Conservation (phyloP, 2,797 vertebrate genomes). For the Gymnopithys bicolor region DNA sequence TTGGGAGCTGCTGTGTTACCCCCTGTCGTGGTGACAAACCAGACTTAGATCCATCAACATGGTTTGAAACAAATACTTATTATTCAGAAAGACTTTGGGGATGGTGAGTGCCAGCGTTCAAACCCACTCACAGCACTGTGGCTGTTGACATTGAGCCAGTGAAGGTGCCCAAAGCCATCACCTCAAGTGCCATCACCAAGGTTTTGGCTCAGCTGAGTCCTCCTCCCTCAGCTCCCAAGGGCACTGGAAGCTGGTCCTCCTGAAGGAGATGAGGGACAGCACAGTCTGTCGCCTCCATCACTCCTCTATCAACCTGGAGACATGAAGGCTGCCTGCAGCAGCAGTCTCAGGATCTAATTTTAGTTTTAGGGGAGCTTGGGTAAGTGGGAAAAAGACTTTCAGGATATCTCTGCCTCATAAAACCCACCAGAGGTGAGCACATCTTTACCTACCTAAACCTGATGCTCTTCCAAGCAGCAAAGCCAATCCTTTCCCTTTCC, state of each 20-base stretch:
- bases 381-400: not conserved
- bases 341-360: not conserved
- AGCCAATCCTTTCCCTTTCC: not conserved
- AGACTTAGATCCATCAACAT: accelerated
- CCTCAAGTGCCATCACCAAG: accelerated
- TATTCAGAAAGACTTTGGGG: not conserved
- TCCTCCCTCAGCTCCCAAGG: accelerated
- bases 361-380: not conserved
- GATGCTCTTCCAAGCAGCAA: not conserved
- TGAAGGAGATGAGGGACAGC: not conserved
- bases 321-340: not conserved
- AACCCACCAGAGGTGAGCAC: not conserved
- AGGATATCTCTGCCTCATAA: not conserved
- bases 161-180: not conserved
- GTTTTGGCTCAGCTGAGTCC: not conserved
- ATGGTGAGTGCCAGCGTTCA: accelerated
- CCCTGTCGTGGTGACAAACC: not conserved
- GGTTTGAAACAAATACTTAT: not conserved
- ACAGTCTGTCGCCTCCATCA: accelerated
- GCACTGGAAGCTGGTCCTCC: not conserved
- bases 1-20: not conserved
- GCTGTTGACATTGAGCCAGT: not conserved
- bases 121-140: accelerated
- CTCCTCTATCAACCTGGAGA: not conserved
- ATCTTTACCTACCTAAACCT: not conserved